Conservation (phyloP, 37 sponge, comb jelly and placozoan genomes). For the Lycopodina hypogea region DNA sequence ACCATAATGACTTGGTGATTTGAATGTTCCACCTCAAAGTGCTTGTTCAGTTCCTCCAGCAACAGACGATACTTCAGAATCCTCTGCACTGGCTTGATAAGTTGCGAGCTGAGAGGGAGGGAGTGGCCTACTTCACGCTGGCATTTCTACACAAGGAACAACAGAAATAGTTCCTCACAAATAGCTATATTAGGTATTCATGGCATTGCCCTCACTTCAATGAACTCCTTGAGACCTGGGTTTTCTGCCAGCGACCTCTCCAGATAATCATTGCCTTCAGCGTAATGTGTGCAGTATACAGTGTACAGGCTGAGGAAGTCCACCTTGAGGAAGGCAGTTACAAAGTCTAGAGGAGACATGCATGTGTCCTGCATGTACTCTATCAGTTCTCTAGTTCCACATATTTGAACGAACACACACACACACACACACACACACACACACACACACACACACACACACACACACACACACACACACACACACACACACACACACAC, state of each 20-base stretch:
- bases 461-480: too few species aligned
- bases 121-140: conserved; percentile 42
- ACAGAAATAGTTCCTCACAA: background rate
- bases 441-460: background rate
- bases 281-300: conserved; percentile 55
- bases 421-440: background rate
- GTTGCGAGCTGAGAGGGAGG: conserved; percentile 55
- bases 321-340: conserved; percentile 2
- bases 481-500: too few species aligned
- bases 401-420: background rate
- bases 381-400: conserved; percentile 4
- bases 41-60: conserved; percentile 41
- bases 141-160: conserved; percentile 34
- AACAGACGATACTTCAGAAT: conserved; percentile 53
- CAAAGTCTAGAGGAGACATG: conserved; percentile 18
- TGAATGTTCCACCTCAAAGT: conserved; percentile 17
- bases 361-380: conserved; percentile 14
- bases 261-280: conserved; percentile 26
- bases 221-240: conserved; percentile 15
- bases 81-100: conserved; percentile 68
- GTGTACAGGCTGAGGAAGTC: conserved; percentile 42
- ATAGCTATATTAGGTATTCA: background rate
- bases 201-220: conserved; percentile 8
- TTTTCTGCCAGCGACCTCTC: conserved; percentile 18
- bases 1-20: conserved; percentile 10